Base-by-base conservation (phyloP, 2,888 invertebrate species). In the Endomychus coccineus region DNA sequence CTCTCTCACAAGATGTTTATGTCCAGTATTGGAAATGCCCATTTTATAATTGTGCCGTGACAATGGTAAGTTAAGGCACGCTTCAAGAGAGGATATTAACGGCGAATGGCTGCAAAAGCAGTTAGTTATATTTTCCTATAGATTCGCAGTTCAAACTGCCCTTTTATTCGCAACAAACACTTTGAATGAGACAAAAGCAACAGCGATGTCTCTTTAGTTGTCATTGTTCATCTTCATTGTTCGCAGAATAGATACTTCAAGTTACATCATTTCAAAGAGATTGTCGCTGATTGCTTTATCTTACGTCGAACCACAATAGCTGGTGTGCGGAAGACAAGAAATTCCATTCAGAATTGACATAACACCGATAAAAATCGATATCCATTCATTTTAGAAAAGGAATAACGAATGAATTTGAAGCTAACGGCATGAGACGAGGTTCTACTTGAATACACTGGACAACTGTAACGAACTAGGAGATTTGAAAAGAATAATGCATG, bases 191-290 rank as follows among this genome's bases (percentile, higher is more conserved):
- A 63, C 63, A 63, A 59, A 55, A 52, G 50, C 52, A 44, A 51
- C 52, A 59, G 59, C 63, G 64, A 62, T 64, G 65, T 65, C 65
- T 65, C 63, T 64, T 66, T 64, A 64, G 65, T 60, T 58, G 61
- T 56, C 58, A 48, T 63, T 64, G 64, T 63, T 59, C 52, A 47
- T 35, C 39, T 44, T 49, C 52, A 60, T 62, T 63, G 61, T 64
- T 61, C 56, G 52, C 50, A 46, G 61, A 64, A 64, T 63, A 54
- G 63, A 64, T 63, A 63, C 64, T 64, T 64, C 62, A 65, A 64
- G 63, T 66, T 64, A 64, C 66, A 66, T 64, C 64, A 62, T 64
- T 61, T 61, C 62, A 54, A 61, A 64, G 62, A 63, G 62, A 63
- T 63, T 55, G 60, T 59, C n/a, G n/a, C 55, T 55, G 62, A 63